Evolutionary conservation across 1,140 invertebrate species (phyloP).

Genomic region (Drosophila yakuba): DNA sequence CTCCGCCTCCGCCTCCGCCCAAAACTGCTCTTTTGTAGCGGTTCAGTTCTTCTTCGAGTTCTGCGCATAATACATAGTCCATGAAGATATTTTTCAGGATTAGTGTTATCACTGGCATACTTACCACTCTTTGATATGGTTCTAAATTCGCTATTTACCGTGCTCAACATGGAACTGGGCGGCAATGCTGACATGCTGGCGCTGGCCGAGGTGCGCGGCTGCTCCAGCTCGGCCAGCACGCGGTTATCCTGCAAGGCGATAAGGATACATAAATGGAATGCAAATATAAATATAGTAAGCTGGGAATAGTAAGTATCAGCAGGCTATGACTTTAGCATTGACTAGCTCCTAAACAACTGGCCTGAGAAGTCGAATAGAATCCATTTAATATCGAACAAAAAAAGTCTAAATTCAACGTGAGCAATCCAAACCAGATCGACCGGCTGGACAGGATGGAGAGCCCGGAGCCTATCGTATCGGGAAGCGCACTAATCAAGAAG

Average conservation of each 20-base stretch:
- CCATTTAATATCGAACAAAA: slow-evolving; percentile 1
- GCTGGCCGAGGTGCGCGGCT: slow-evolving; percentile 87
- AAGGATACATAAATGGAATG: too few relatives aligned
- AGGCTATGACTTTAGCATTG: neutral
- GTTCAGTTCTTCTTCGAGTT: slow-evolving; percentile 84
- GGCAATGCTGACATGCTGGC: slow-evolving; percentile 77
- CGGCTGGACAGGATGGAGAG: slow-evolving; percentile 24
- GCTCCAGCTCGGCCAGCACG: slow-evolving; percentile 95
- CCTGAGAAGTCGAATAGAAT: neutral
- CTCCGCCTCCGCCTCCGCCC: slow-evolving; percentile 64
- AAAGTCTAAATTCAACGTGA: slow-evolving; percentile 48
- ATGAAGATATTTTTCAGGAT: neutral
- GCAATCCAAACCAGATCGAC: neutral
- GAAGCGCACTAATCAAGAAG: slow-evolving; percentile 8
- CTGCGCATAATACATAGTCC: slow-evolving; percentile 14
- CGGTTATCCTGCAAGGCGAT: slow-evolving; percentile 87
- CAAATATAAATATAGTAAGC: too few relatives aligned
- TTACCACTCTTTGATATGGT: slow-evolving; percentile 84
- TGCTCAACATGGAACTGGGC: slow-evolving; percentile 83
- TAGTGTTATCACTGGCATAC: neutral
- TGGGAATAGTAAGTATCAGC: neutral
- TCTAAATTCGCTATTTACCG: slow-evolving; percentile 84
- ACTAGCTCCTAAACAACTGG: neutral
- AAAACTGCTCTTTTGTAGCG: slow-evolving; percentile 81
- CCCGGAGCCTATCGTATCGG: neutral